Conservation (phyloP, 2,888 invertebrate genomes). For the Lithophane ornitopus region DNA sequence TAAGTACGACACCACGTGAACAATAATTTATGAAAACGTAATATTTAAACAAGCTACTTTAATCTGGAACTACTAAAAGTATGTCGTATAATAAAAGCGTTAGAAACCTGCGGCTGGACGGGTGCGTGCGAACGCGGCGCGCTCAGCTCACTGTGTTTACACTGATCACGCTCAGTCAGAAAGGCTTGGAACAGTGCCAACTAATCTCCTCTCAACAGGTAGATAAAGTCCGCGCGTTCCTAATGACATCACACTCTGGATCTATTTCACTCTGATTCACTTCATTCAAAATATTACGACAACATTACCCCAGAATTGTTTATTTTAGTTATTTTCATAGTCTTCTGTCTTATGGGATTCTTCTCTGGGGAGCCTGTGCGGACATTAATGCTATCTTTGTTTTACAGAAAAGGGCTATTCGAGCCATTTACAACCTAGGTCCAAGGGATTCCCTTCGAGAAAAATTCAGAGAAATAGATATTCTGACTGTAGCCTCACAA, state of each 20-base stretch:
- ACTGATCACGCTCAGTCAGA: slow-evolving; percentile 68
- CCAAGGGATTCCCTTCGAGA: too few species aligned
- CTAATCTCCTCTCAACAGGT: slow-evolving; percentile 86
- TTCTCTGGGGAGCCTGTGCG: too few species aligned
- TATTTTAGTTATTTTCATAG: too few species aligned
- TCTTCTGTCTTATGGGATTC: too few species aligned
- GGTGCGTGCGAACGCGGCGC: slow-evolving; percentile 43
- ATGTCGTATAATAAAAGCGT: neutral
- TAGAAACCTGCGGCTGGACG: slow-evolving; percentile 62
- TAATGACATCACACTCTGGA: slow-evolving; percentile 83
- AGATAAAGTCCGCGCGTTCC: slow-evolving; percentile 80
- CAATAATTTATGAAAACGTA: neutral
- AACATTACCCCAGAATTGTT: too few species aligned
- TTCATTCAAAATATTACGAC: slow-evolving; percentile 81
- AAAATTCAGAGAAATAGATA: too few species aligned
- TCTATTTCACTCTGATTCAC: slow-evolving; percentile 82
- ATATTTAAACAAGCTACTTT: slow-evolving; percentile 13
- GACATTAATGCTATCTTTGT: too few species aligned
- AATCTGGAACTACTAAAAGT: neutral
- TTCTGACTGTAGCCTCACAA: too few species aligned
- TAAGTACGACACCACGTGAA: neutral
- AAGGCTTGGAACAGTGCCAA: slow-evolving; percentile 83
- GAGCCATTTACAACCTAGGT: too few species aligned
- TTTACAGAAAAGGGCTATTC: too few species aligned
- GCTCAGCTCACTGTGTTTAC: slow-evolving; percentile 76